Percentiles rank a stretch among this genome's conserved stretches.
These are phyloP conservation scores for Apeltes quadracus DNA, from an alignment of 2,113 vertebrate species.

Conservation along the genomic window DNA sequence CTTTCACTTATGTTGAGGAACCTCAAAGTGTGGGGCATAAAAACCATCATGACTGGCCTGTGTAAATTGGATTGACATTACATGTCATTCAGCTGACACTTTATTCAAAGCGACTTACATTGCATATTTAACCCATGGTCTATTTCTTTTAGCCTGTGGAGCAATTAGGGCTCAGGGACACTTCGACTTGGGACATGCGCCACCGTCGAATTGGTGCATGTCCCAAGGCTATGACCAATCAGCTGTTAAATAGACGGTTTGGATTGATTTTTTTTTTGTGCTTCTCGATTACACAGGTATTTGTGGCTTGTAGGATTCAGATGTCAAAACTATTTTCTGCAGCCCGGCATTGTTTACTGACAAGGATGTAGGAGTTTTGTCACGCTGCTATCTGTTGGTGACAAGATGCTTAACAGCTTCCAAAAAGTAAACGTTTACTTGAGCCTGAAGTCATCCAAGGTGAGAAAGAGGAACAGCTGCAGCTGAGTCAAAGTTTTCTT, in stretches of 20 bases:
- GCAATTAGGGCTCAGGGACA: too few relatives aligned
- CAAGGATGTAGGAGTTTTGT: not conserved
- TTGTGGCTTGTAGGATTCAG: not conserved
- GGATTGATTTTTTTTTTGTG: not conserved
- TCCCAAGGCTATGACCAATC: not conserved
- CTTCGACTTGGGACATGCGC: too few relatives aligned
- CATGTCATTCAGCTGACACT: too few relatives aligned
- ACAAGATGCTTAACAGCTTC: slow-evolving; percentile 11
- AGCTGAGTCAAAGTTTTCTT: slow-evolving; percentile 31
- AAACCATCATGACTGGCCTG: too few relatives aligned
- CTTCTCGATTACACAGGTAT: not conserved
- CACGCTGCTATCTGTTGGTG: not conserved
- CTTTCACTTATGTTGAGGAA: not conserved
- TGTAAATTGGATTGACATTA: too few relatives aligned
- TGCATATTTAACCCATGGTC: too few relatives aligned
- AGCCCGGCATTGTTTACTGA: not conserved
- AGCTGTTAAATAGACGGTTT: not conserved
- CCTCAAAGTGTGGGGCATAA: too few relatives aligned
- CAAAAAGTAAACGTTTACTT: slow-evolving; percentile 53
- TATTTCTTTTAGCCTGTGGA: too few relatives aligned
- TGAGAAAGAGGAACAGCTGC: slow-evolving; percentile 33
- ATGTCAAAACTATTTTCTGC: slow-evolving; percentile 1
- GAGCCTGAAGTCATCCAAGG: slow-evolving; percentile 49
- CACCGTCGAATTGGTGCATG: too few relatives aligned
- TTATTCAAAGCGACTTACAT: too few relatives aligned